A percentile compares a stretch with the other conserved stretches of the same genome.
These are phyloP conservation scores for Pachypsylla venusta DNA, from an alignment of 1,140 invertebrate genomes.

Conservation along the genomic window DNA sequence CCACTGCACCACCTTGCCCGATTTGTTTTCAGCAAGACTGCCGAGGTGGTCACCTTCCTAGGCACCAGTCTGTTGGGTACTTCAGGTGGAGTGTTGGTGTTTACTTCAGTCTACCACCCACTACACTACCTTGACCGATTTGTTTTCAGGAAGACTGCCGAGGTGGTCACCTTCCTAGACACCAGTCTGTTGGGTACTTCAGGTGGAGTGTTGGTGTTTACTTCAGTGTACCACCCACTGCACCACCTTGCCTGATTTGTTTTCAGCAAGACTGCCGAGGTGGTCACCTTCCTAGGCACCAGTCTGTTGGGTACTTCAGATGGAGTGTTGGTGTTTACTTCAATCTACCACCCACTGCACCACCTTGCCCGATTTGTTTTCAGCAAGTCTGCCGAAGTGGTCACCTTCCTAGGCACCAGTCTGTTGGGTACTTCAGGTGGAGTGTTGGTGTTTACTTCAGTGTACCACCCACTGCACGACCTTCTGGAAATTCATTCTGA, in stretches of 20 bases:
- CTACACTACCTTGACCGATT: slow-evolving; percentile 54
- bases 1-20: no score
- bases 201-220: slow-evolving; percentile 49
- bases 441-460: slow-evolving; percentile 47
- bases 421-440: slow-evolving; percentile 53
- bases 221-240: slow-evolving; percentile 55
- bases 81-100: slow-evolving; percentile 50
- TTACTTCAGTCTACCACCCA: slow-evolving; percentile 56
- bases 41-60: slow-evolving; percentile 40
- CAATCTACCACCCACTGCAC: slow-evolving; percentile 58
- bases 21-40: slow-evolving; percentile 35
- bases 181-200: slow-evolving; percentile 49
- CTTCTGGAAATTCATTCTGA: slow-evolving; percentile 48
- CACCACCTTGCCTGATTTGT: slow-evolving; percentile 41
- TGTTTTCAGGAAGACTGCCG: slow-evolving; percentile 36
- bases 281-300: slow-evolving; percentile 38
- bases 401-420: slow-evolving; percentile 38
- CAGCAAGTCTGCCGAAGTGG: slow-evolving; percentile 41
- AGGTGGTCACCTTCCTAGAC: slow-evolving; percentile 39
- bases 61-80: slow-evolving; percentile 46
- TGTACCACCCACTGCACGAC: slow-evolving; percentile 63
- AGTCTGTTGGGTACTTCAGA: slow-evolving; percentile 49
- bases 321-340: slow-evolving; percentile 50
- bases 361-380: slow-evolving; percentile 32
- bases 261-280: slow-evolving; percentile 40